Base-by-base conservation (phyloP, 1,140 invertebrate genomes). In the Conopomorpha cramerella region DNA sequence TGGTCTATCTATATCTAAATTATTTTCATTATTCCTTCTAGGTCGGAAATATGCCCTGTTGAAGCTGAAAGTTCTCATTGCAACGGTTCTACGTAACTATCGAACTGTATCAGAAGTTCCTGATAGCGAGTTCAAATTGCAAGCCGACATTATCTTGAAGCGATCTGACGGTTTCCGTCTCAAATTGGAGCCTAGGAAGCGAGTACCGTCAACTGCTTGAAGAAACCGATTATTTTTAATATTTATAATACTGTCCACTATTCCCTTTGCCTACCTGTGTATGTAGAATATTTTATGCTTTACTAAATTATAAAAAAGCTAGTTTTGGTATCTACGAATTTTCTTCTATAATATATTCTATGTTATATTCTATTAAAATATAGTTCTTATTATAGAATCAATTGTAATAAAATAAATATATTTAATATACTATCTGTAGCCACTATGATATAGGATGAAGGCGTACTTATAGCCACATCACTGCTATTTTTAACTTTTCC, bases 41-140 rank as follows among this genome's bases (percentile, higher is more conserved):
- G 90, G 90, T 37, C 89, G 91, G 34, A 92, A 91, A 71, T 95
- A 95, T 71, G 93, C 93, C 1, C 83, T 92, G 77, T 77, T 93
- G 30, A 93, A 96, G 59, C 78, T 91, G 38, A 95, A 95, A 66
- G 85, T 92, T n/a, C 71, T 95, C 1, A 74, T 97, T 3, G 88
- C 93, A 0, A 92, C 90, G 11, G 85, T 97, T 17, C 76, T 97
- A 32, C 83, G 92, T 18, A 90, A 92, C 54, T 98, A 87, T 77
- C 84, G 84, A 30, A 76, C 90, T 12, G 70, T 71, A 8, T 88
- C 88, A 1, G 81, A 86, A 39, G 59, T 89, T 6, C 82, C 83
- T 36, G 84, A 90, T 41, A 70, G 83, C 15, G 85, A 93, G 39
- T 90, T 88, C 62, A 76, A 83, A 40, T 79, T 93, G 0, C 85